Base-by-base conservation (phyloP, 2,888 invertebrate genomes). In the Elgonia sp. region DNA sequence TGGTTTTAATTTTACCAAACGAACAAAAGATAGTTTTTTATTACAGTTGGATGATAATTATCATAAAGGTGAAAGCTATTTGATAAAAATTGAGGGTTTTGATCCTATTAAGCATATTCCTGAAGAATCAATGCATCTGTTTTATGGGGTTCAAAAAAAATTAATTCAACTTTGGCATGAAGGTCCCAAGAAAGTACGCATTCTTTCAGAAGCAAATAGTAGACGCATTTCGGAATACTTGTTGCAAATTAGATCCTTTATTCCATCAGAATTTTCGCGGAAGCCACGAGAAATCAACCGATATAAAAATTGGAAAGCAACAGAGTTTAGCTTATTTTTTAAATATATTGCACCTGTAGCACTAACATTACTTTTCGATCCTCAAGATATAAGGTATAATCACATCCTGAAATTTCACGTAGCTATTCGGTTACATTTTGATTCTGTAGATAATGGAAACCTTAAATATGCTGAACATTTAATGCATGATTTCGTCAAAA, bases 371-470 rank as follows among this genome's bases (percentile, higher is more conserved):
- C 8, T 83, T 29, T 18, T 83, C 20, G 18, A 67, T 39, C 1
- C 0, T 0, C 10, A 69, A 5, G 70, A 84, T 60, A 9, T 21
- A 9, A 50, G n/a, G 37, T 84, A 77, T 55, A 63, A 77, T 53
- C 62, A 84, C 20, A n/a, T 42, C 0, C 0, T 77, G 12, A 7
- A 60, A 62, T 20, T 76, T 18, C 84, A 84, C 42, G 42, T 62
- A 16, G 67, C 70, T 4, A 77, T 84, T 62, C 84, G 84, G n/a
- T 53, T 84, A 12, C 29, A 70, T 9, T 72, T 63, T 10, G 0
- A 0, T 18, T 29, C 16, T 0, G 5, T 37, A 6, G 29, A 60
- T 18, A 12, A 76, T 39, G 20, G 5, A 0, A 42, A 84, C 12
- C 12, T 10, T 0, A 2, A 69, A 18, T 16, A 55, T 70, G 76